phyloP scores from a whole-genome alignment of 2,888 invertebrate species.

The Ophion ventricosus region DNA sequence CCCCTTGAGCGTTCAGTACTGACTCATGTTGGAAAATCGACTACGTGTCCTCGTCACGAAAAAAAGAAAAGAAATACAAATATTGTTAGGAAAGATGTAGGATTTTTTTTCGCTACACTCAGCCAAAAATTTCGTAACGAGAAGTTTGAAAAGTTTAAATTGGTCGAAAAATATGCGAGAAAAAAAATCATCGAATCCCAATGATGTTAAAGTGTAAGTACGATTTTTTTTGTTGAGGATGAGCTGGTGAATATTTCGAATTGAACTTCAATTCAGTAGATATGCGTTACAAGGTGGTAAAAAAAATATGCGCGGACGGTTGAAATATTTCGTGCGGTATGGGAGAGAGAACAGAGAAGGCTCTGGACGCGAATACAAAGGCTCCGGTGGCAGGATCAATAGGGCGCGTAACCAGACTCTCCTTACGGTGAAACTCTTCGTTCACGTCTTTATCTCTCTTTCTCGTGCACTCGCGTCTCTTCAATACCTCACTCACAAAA shows the following conservation, averaged over 20 bases:
- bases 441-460: slow-evolving; percentile 15
- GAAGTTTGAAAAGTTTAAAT: background rate
- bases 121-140: background rate
- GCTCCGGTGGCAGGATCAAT: slow-evolving; percentile 73
- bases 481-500: background rate
- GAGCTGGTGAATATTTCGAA: too few species aligned
- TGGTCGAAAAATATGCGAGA: background rate
- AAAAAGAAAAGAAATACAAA: too few species aligned
- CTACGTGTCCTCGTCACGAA: background rate
- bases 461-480: slow-evolving; percentile 20
- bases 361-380: slow-evolving; percentile 52
- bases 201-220: too few species aligned
- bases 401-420: slow-evolving; percentile 72
- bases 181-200: too few species aligned
- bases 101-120: too few species aligned
- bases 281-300: background rate
- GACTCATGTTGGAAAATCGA: slow-evolving; percentile 10
- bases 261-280: background rate
- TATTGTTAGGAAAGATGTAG: too few species aligned
- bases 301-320: slow-evolving; percentile 3
- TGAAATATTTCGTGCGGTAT: background rate
- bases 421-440: slow-evolving; percentile 67
- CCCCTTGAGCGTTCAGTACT: slow-evolving; percentile 1
- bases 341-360: slow-evolving; percentile 5
- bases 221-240: too few species aligned